Evolutionary conservation across 2,888 invertebrate species (phyloP), one percentile per base, ranked within the genome.

Genomic region (Listrodromus nycthemerus): DNA sequence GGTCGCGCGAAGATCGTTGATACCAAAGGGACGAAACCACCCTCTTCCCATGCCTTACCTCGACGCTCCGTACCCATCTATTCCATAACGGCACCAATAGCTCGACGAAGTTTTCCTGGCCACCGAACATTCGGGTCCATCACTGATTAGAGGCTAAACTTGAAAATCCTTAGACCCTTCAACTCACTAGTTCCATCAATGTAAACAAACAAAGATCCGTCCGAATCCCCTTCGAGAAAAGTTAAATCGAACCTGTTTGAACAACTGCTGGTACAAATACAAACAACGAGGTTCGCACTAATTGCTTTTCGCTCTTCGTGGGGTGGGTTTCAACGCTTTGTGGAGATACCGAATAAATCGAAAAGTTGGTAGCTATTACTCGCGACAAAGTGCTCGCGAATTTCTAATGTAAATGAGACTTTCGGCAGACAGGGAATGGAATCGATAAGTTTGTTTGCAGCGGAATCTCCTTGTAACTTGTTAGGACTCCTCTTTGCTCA

Each of bases 1-100:
- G 85, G 78, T 82, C 79, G 75, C 45, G 80, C 52, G 82, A 85
- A 85, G 78, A 82, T 84, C 82, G 76, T 84, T 85, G 80, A 83
- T 83, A 83, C 85, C 74, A 69, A 79, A 76, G 71, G 58, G 73
- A 67, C 48, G 52, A 70, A 69, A 84, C 67, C 50, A 69, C 21
- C 41, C 67, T 50, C 50, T n/a, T 65, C 76, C 37, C 24, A 13
- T 21, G 24, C 24, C 61, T 24, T 27, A 30, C 30, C 30, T 27
- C 16, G 21, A 27, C n/a, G 61, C 27, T 61, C 27, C n/a, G 5
- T 61, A 30, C 61, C 30, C 61, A 61, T 61, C 30, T 61, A 16
- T 61, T 61, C 5, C 30, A 30, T 2, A 61, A 61, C 27, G 27
- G 30, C 61, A 6, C 27, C 30, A 30, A 30, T 16, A 61, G 30